Percentiles rank a stretch among this genome's conserved stretches.
These are phyloP conservation scores for Diplosoma virens DNA, from an alignment of 23 tunicate species.

Conservation along the genomic window DNA sequence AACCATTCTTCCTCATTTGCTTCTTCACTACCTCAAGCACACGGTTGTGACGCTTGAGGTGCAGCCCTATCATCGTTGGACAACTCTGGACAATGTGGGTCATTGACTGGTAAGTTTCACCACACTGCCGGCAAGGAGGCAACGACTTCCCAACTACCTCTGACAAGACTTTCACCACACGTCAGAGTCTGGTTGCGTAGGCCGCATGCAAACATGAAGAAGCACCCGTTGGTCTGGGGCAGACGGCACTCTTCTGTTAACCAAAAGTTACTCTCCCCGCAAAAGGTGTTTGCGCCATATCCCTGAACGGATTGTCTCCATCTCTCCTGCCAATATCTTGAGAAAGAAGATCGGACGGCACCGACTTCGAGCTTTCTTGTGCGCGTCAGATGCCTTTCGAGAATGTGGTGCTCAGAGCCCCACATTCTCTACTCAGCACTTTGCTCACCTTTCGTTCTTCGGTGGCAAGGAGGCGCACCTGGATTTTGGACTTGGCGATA, in stretches of 20 bases:
- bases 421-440: neutral
- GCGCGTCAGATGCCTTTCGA: slow-evolving; percentile 1
- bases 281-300: neutral
- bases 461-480: no score
- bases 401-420: neutral
- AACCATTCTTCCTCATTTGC: neutral
- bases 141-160: neutral
- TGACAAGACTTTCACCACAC: neutral
- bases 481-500: no score
- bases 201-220: neutral
- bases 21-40: slow-evolving; percentile 1
- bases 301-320: neutral
- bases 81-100: neutral
- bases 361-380: neutral
- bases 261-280: slow-evolving; percentile 1
- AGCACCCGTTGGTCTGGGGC: neutral
- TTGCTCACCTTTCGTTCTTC: no score
- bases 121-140: slow-evolving; percentile 4
- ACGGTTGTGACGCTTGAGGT: neutral
- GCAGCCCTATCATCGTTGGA: neutral
- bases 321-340: neutral
- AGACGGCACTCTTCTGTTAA: neutral
- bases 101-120: neutral
- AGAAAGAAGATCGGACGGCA: neutral
- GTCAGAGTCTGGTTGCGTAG: neutral